Conservation (phyloP, 2,888 invertebrate species). For the Xylota segnis region DNA sequence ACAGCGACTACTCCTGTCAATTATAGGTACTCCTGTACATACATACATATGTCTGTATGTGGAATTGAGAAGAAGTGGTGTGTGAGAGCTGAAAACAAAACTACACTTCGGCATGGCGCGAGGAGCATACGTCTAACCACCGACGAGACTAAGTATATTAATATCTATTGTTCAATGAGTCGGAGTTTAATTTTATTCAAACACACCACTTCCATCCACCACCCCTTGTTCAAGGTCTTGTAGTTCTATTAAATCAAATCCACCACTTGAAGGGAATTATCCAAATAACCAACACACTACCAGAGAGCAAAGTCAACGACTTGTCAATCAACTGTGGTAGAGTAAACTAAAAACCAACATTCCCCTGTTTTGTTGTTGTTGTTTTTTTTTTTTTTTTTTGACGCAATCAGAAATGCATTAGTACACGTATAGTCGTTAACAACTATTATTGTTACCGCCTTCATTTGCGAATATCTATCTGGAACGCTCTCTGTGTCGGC, state of each 20-base stretch:
- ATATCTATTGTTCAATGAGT: constrained; percentile 48
- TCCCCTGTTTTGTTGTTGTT: constrained; percentile 31
- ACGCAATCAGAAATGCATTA: constrained; percentile 72
- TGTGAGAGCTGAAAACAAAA: constrained; percentile 36
- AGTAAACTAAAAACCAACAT: constrained; percentile 54
- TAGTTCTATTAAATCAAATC: constrained; percentile 54
- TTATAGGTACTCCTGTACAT: too few relatives aligned
- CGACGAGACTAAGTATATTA: not conserved
- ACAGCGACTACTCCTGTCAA: constrained; percentile 35
- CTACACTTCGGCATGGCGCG: not conserved
- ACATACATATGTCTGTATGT: too few relatives aligned
- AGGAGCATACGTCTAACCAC: constrained; percentile 8
- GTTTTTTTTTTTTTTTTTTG: constrained; percentile 45
- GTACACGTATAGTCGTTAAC: constrained; percentile 68
- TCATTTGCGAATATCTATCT: constrained; percentile 65
- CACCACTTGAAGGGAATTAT: constrained; percentile 56
- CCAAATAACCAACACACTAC: constrained; percentile 56
- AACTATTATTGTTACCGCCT: constrained; percentile 73
- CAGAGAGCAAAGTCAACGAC: constrained; percentile 82
- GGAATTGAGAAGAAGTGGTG: constrained; percentile 41
- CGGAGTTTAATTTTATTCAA: constrained; percentile 62
- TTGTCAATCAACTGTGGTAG: constrained; percentile 82
- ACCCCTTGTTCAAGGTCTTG: constrained; percentile 38
- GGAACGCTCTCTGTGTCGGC: constrained; percentile 43
- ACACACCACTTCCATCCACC: constrained; percentile 43